Evolutionary conservation across 2,888 invertebrate species (phyloP), one percentile per base, ranked within the genome.

Genomic region (Frankliniella fusca): DNA sequence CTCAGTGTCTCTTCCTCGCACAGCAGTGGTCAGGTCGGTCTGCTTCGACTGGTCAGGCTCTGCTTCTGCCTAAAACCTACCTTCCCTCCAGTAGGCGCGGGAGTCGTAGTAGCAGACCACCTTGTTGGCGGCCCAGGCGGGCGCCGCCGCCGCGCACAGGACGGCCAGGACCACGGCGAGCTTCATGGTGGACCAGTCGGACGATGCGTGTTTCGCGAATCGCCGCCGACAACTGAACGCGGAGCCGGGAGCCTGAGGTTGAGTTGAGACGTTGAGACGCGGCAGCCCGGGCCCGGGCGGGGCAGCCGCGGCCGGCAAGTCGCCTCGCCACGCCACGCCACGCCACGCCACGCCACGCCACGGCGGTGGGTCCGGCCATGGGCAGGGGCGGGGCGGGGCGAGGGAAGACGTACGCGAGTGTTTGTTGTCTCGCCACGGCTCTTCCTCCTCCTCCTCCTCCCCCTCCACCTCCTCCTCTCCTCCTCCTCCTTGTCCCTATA

Each of bases 41-140:
- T n/a, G 50, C 50, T 50, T 50, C 15, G 50, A 15, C 50, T 50
- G 50, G 15, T 11, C 50, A 50, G 10, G 50, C 50, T 50, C 15
- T 50, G 50, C 50, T 50, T 54, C 12, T 54, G 23, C 70, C 70
- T 23, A 2, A 2, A 20, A 23, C 70, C 23, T 23, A 70, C 70
- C 70, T 70, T 70, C 70, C 23, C 70, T 70, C 70, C 70, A 70
- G 70, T 70, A 70, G 70, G 70, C 70, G n/a, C 70, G 70, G 23
- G 70, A 70, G 70, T 70, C 70, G 70, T 70, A 70, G 70, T 70
- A 70, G 70, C 70, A 70, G 70, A 70, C 70, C n/a, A 70, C 70
- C 70, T 70, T 70, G 70, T 70, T 70, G 70, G 70, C 70, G 70
- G 70, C 70, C 70, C n/a, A 23, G 70, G 70, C 70, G 70, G 70